Base-by-base conservation (phyloP, 2,888 invertebrate genomes). In the Netelia virgata region DNA sequence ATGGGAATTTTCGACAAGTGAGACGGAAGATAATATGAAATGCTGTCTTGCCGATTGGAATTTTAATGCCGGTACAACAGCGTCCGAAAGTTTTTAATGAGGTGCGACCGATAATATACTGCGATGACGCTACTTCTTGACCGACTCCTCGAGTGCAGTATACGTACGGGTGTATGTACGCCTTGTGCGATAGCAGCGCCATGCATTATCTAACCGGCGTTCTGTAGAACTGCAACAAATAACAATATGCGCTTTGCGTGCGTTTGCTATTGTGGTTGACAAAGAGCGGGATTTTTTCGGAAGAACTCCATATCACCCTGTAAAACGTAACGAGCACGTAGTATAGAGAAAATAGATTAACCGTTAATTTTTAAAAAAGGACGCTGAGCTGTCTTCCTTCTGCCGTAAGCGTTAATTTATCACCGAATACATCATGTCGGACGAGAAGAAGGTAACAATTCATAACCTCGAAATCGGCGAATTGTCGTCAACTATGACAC, bases 391-490 rank as follows among this genome's bases (percentile, higher is more conserved):
- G 3, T 69, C 57, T 11, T 10, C 16, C 57, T n/a, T 47, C 14
- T 11, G 11, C 20, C 10, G 16, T 18, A 18, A 57, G 9, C 16
- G 20, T 18, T 2, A 57, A 9, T 57, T 57, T 3, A 57, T 10
- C 20, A 16, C n/a, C 20, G 1, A 55, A 66, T 43, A 43, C 68
- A 95, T 92, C 92, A 96, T 96, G 96, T 95, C 95, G 90, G 96
- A 96, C 94, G 96, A 96, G 89, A 96, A 96, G 93, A 96, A 96
- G 95, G 96, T 96, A 94, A 91, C 73, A 69, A 82, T 84, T 86
- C 84, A 85, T 92, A 92, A 92, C 92, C 93, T 92, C 76, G 76
- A 91, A 91, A 50, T 88, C 88, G 88, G 88, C 87, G 80, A 88
- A 87, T 87, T 70, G 55, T 82, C 77, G 78, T 83, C 16, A 86